A percentile compares a stretch with the other conserved stretches of the same genome.
Conservation (phyloP, 2,888 invertebrate genomes). For the Patella pellucida region DNA sequence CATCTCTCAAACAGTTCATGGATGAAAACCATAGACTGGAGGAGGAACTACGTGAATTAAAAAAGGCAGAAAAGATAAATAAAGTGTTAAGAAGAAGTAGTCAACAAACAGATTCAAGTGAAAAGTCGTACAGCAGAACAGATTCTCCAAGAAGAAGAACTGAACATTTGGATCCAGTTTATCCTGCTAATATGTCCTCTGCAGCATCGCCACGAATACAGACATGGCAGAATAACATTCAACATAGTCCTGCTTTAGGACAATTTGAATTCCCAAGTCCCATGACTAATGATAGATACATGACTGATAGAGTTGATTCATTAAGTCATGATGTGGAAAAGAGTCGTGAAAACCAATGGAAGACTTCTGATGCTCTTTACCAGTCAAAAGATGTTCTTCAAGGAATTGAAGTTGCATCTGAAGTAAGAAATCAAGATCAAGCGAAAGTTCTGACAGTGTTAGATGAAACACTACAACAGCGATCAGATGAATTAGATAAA, state of each 20-base stretch:
- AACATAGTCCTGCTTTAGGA: no score
- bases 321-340: slow-evolving; percentile 45
- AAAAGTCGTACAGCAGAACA: not conserved
- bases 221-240: no score
- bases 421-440: slow-evolving; percentile 47
- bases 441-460: slow-evolving; percentile 30
- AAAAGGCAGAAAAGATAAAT: slow-evolving; percentile 50
- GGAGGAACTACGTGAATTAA: slow-evolving; percentile 45
- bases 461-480: not conserved
- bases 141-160: not conserved
- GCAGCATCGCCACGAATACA: not conserved
- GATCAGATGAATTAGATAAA: not conserved
- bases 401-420: slow-evolving; percentile 49
- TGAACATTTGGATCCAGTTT: not conserved
- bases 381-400: slow-evolving; percentile 47
- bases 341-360: slow-evolving; percentile 47
- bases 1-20: slow-evolving; percentile 47
- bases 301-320: slow-evolving; percentile 19
- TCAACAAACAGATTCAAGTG: not conserved
- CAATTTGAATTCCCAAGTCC: not conserved
- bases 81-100: slow-evolving; percentile 29
- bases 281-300: slow-evolving; percentile 10
- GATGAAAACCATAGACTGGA: slow-evolving; percentile 53
- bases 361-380: slow-evolving; percentile 46
- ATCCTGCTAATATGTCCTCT: not conserved